Evolutionary conservation across 2,797 vertebrate genomes (phyloP).

Genomic region (Hypotaenidia okinawae): DNA sequence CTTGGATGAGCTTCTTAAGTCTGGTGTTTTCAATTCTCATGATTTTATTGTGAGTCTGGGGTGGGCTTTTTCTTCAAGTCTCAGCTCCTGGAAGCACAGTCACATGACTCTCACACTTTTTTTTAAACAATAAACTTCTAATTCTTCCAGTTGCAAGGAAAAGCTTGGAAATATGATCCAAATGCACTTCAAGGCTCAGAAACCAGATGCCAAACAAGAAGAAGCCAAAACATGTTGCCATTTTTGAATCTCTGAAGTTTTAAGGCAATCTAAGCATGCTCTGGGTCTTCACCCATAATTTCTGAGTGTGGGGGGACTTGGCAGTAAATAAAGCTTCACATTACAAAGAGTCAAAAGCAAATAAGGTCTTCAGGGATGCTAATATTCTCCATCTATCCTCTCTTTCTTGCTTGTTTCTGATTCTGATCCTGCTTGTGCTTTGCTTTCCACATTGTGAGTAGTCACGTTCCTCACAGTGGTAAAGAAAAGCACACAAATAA

Average conservation of each 20-base stretch:
- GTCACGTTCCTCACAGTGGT: slow-evolving; percentile 18
- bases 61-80: slow-evolving; percentile 47
- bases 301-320: not conserved
- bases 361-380: not conserved
- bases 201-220: not conserved
- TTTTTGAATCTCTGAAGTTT: slow-evolving; percentile 18
- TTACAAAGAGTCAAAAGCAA: slow-evolving; percentile 7
- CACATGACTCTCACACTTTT: slow-evolving; percentile 16
- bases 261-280: not conserved
- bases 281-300: not conserved
- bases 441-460: not conserved
- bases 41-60: slow-evolving; percentile 51
- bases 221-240: not conserved
- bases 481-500: slow-evolving; percentile 29
- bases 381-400: not conserved
- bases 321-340: not conserved
- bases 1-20: slow-evolving; percentile 46
- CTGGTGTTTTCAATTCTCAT: slow-evolving; percentile 53
- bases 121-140: not conserved
- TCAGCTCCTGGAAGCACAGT: slow-evolving; percentile 43
- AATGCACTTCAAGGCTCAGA: not conserved
- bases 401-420: not conserved
- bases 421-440: not conserved
- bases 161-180: not conserved
- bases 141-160: not conserved